These are phyloP conservation scores for Babylonia areolata DNA, from an alignment of 1,140 invertebrate species.

Conservation along the genomic window DNA sequence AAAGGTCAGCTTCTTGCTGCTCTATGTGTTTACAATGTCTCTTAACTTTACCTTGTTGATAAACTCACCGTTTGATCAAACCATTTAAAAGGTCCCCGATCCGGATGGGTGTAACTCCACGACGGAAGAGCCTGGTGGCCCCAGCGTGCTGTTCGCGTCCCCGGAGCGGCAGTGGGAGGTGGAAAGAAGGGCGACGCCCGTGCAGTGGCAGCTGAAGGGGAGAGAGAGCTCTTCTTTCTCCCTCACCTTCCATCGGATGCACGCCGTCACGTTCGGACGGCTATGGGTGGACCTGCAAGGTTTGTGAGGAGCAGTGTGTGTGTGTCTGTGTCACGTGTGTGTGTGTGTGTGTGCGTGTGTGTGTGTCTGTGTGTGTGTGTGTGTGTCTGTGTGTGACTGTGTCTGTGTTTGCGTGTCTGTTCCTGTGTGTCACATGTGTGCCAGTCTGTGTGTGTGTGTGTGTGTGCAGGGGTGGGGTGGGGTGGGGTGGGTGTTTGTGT, in stretches of 20 bases:
- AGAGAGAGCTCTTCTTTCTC: not conserved
- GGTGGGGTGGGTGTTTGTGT: not conserved
- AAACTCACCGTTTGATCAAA: too few relatives aligned
- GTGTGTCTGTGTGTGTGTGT: too few relatives aligned
- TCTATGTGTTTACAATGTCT: too few relatives aligned
- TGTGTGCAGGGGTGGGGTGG: not conserved
- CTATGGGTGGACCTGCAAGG: not conserved
- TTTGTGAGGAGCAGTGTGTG: not conserved
- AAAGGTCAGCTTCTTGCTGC: too few relatives aligned
- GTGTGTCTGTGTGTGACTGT: too few relatives aligned
- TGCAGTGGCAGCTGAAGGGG: not conserved
- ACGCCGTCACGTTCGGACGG: not conserved
- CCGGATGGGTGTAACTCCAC: not conserved
- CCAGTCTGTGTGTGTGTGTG: not conserved
- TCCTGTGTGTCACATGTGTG: not conserved
- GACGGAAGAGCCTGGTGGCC: not conserved
- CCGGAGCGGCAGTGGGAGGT: not conserved
- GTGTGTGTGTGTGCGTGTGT: conserved; percentile 8
- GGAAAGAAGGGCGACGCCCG: not conserved
- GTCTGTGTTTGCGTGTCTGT: not conserved
- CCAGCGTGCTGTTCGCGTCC: not conserved
- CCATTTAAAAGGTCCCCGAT: too few relatives aligned
- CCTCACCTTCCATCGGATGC: not conserved
- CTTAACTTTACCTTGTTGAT: too few relatives aligned
- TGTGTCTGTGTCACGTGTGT: not conserved